phyloP scores from a whole-genome alignment of 2,113 vertebrate genomes.

The Eptesicus fuscus region DNA sequence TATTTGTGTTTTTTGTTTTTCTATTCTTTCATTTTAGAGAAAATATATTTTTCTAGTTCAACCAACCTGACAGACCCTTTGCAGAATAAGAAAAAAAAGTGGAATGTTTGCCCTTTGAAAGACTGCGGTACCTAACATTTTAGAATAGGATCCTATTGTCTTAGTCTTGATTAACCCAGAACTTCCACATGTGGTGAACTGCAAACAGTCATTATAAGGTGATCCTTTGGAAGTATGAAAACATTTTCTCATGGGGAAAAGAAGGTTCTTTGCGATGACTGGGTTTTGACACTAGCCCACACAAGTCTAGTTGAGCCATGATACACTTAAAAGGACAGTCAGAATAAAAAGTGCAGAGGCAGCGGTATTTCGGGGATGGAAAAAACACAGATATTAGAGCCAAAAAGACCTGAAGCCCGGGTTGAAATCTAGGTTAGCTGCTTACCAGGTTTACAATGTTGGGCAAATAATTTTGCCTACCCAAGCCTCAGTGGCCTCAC shows the following conservation, averaged over 20 bases:
- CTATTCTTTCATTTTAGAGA: neutral
- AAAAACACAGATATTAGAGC: neutral
- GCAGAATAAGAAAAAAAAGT: neutral
- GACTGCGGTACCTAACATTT: neutral
- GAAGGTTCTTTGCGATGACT: neutral
- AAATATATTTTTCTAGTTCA: conserved; percentile 13
- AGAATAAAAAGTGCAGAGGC: neutral
- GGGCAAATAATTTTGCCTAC: neutral
- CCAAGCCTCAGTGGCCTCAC: neutral
- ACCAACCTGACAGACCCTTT: neutral
- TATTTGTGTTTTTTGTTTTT: neutral
- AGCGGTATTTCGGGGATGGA: neutral
- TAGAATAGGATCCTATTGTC: neutral
- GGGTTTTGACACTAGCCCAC: neutral
- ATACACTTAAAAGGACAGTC: neutral
- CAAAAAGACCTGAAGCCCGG: neutral
- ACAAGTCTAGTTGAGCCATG: neutral
- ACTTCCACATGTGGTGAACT: neutral
- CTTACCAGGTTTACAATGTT: neutral
- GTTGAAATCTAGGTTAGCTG: neutral
- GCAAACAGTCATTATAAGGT: neutral
- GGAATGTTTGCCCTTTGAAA: neutral
- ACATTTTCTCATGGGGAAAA: neutral
- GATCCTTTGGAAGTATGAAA: conserved; percentile 19
- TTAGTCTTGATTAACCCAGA: neutral